phyloP scores from a whole-genome alignment of 2,113 vertebrate species.

The Tetraodon nigroviridis region DNA sequence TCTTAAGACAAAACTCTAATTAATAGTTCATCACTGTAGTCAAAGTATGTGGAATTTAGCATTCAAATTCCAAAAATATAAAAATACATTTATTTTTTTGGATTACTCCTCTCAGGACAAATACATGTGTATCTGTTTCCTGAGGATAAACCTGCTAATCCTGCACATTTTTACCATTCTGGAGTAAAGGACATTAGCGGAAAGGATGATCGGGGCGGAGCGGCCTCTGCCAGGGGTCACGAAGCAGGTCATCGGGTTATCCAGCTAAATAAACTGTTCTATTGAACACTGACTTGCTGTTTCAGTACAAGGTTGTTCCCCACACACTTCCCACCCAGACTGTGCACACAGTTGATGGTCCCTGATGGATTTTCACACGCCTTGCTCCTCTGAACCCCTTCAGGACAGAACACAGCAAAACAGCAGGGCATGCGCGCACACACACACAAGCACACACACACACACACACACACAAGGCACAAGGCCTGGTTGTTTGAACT shows the following conservation, averaged over 20 bases:
- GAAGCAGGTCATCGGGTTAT: constrained; percentile 56
- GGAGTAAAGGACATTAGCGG: neutral
- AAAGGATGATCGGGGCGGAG: constrained; percentile 13
- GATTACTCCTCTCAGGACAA: neutral
- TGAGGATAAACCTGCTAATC: neutral
- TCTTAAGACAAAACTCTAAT: neutral
- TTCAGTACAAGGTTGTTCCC: constrained; percentile 41
- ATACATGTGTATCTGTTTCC: neutral
- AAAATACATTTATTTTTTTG: too few species aligned
- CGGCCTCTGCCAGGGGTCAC: constrained; percentile 38
- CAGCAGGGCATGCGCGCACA: constrained; percentile 64
- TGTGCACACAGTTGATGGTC: constrained; percentile 38
- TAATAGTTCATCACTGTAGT: constrained; percentile 9
- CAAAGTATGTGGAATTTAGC: constrained; percentile 2
- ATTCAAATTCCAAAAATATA: neutral
- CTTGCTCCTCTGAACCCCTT: constrained; percentile 64
- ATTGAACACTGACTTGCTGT: constrained; percentile 48
- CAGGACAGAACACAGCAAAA: constrained; percentile 70
- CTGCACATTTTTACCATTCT: neutral
- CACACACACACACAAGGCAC: constrained; percentile 33
- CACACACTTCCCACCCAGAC: constrained; percentile 35
- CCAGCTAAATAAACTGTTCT: constrained; percentile 55
- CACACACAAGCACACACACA: neutral
- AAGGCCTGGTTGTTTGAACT: constrained; percentile 65
- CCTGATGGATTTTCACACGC: constrained; percentile 71